Conservation (phyloP, 2,888 invertebrate species). For the Allygus modestus region DNA sequence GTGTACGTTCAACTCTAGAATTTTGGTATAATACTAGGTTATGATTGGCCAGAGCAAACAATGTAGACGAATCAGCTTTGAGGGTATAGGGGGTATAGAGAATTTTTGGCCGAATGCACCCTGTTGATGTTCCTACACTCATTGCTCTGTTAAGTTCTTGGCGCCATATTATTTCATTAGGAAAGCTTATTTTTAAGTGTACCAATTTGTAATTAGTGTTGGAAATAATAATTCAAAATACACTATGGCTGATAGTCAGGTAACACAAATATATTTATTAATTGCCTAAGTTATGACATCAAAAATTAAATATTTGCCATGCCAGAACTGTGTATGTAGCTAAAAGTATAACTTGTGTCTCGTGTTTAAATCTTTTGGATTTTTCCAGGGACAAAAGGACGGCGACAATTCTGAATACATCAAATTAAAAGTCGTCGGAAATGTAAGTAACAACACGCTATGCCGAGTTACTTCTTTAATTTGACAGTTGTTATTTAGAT, state of each 20-base stretch:
- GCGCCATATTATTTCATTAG: conserved; percentile 67
- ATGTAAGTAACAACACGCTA: conserved; percentile 75
- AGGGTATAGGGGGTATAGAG: conserved; percentile 18
- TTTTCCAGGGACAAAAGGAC: conserved; percentile 70
- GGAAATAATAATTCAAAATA: conserved; percentile 40
- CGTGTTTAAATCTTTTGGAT: neutral
- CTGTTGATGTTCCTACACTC: neutral
- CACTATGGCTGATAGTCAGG: conserved; percentile 71
- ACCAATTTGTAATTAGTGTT: neutral
- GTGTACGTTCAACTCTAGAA: neutral
- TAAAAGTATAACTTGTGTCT: neutral
- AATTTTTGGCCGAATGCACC: neutral
- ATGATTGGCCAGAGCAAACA: neutral
- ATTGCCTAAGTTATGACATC: neutral
- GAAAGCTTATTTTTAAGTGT: neutral
- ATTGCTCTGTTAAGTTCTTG: conserved; percentile 57
- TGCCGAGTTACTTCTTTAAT: no score
- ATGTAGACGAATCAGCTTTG: conserved; percentile 3
- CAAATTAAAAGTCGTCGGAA: conserved; percentile 83
- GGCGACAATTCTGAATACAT: conserved; percentile 81
- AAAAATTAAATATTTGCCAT: no score
- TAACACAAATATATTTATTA: conserved; percentile 61
- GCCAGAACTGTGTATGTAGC: no score
- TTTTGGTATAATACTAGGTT: neutral
- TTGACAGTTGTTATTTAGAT: no score